These are phyloP conservation scores for Nemoura dubitans DNA, from an alignment of 2,888 invertebrate genomes.

Conservation along the genomic window DNA sequence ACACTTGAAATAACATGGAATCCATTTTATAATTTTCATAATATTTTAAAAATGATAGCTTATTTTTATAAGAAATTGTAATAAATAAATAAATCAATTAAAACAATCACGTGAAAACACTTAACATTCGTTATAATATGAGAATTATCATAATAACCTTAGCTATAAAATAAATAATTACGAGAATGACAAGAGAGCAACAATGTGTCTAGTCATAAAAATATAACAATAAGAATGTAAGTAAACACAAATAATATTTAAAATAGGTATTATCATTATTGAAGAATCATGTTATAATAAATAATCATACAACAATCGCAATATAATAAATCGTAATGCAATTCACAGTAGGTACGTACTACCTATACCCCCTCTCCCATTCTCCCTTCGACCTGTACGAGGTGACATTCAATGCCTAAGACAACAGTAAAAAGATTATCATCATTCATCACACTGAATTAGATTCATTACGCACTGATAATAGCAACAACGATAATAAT, in stretches of 20 bases:
- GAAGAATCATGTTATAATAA: neutral
- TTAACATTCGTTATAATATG: slow-evolving; percentile 44
- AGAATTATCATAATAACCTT: neutral
- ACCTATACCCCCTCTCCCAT: neutral
- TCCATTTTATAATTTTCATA: slow-evolving; percentile 27
- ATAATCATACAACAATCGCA: neutral
- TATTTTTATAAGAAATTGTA: neutral
- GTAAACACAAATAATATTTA: neutral
- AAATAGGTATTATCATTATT: neutral
- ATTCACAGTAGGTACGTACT: neutral
- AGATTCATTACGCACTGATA: neutral
- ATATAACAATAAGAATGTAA: neutral
- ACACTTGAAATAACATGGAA: slow-evolving; percentile 50
- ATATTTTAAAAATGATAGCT: neutral
- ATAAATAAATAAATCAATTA: neutral
- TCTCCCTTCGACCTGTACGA: neutral
- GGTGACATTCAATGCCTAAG: neutral
- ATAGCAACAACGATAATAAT: neutral
- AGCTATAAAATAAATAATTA: neutral
- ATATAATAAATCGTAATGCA: neutral
- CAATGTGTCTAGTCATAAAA: neutral
- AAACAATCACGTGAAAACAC: neutral
- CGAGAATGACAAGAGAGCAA: neutral
- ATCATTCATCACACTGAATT: neutral
- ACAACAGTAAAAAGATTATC: neutral